A percentile compares a stretch with the other conserved stretches of the same genome.
phyloP scores from a whole-genome alignment of 92 coral and sea anemone genomes.

The Epizoanthus rinbou region DNA sequence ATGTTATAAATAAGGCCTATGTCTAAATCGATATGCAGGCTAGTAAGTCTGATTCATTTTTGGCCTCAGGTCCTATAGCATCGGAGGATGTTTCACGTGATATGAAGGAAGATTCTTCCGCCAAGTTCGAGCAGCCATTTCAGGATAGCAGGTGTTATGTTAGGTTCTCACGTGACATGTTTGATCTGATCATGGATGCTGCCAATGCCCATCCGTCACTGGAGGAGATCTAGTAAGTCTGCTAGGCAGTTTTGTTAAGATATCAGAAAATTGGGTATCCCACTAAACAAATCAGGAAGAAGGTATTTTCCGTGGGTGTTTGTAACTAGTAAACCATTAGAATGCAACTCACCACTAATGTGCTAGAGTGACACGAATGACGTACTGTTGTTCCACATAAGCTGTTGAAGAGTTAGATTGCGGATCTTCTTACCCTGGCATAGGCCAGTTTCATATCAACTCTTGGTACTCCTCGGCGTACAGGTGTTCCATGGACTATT shows the following conservation, averaged over 20 bases:
- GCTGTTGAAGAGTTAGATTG: too few relatives aligned
- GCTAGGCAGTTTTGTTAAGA: not conserved
- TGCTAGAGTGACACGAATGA: too few relatives aligned
- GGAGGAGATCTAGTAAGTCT: constrained; percentile 56
- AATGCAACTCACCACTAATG: too few relatives aligned
- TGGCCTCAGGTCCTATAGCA: not conserved
- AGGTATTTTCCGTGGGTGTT: not conserved
- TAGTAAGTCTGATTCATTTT: not conserved
- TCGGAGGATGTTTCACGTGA: not conserved
- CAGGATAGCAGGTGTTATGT: constrained; percentile 10
- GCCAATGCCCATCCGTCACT: constrained; percentile 44
- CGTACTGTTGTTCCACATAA: too few relatives aligned
- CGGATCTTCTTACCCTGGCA: too few relatives aligned
- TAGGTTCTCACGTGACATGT: constrained; percentile 47
- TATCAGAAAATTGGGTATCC: not conserved
- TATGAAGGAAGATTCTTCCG: not conserved
- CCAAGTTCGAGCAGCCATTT: not conserved
- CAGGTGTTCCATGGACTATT: too few relatives aligned
- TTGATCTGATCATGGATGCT: constrained; percentile 52
- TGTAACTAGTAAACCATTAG: too few relatives aligned
- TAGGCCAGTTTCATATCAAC: too few relatives aligned
- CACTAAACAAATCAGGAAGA: not conserved
- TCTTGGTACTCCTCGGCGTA: too few relatives aligned
- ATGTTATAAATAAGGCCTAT: too few relatives aligned
- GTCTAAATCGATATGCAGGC: too few relatives aligned